These are phyloP conservation scores for Priapulus caudatus DNA, from an alignment of 2,888 invertebrate genomes.

Conservation along the genomic window DNA sequence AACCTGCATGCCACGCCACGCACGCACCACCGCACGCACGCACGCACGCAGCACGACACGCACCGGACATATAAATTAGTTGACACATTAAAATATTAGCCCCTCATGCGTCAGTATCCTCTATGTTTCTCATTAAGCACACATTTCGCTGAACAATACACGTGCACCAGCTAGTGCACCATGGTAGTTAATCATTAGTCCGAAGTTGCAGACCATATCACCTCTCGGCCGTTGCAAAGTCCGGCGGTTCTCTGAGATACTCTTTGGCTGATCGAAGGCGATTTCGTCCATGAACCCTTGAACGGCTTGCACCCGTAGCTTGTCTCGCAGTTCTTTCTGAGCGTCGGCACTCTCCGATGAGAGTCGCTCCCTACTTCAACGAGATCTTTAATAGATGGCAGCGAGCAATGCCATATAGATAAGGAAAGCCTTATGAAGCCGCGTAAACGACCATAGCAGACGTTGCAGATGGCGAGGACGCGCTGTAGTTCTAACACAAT, in stretches of 20 bases:
- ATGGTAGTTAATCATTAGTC: too few relatives aligned
- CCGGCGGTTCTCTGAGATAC: slow-evolving; percentile 74
- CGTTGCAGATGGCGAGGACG: slow-evolving; percentile 82
- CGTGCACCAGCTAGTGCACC: too few relatives aligned
- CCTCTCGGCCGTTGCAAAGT: slow-evolving; percentile 67
- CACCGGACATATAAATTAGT: background rate
- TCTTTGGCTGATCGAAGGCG: slow-evolving; percentile 72
- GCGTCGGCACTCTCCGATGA: slow-evolving; percentile 64
- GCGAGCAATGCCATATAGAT: too few relatives aligned
- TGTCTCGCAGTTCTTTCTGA: slow-evolving; percentile 60
- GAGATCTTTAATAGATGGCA: too few relatives aligned
- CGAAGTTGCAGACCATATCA: slow-evolving; percentile 40
- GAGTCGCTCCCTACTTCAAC: slow-evolving; percentile 66
- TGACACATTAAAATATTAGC: background rate
- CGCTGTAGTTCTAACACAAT: slow-evolving; percentile 29
- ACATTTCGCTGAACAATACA: background rate
- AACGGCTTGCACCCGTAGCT: slow-evolving; percentile 74
- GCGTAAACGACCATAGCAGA: too few relatives aligned
- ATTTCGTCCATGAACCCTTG: slow-evolving; percentile 87
- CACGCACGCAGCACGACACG: too few relatives aligned
- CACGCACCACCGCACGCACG: too few relatives aligned
- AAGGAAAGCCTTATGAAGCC: too few relatives aligned
- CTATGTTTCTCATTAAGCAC: too few relatives aligned
- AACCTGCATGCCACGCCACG: background rate
- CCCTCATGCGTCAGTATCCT: too few relatives aligned